These are phyloP conservation scores for Verasper variegatus DNA, from an alignment of 2,113 vertebrate genomes.

Conservation along the genomic window DNA sequence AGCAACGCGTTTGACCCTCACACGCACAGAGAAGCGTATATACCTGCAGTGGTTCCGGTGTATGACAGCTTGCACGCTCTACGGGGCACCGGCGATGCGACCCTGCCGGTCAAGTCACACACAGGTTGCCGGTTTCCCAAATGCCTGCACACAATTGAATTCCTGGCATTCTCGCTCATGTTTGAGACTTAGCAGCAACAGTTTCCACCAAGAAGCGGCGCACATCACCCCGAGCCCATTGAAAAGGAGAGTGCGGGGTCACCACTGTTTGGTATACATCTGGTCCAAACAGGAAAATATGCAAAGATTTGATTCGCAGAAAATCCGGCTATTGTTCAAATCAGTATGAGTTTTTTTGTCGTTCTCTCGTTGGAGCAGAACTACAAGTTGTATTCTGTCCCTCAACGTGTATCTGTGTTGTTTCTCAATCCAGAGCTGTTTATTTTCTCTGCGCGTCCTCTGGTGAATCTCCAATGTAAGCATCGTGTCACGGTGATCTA, in stretches of 20 bases:
- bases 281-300: slow-evolving; percentile 95
- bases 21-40: not conserved
- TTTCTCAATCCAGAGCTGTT: slow-evolving; percentile 52
- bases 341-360: slow-evolving; percentile 85
- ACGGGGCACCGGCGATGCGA: slow-evolving; percentile 61
- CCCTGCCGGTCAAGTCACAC: slow-evolving; percentile 75
- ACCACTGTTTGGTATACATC: slow-evolving; percentile 90
- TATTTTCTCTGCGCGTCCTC: slow-evolving; percentile 53
- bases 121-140: slow-evolving; percentile 77
- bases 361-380: slow-evolving; percentile 83
- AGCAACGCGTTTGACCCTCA: slow-evolving; percentile 62
- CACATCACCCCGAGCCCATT: slow-evolving; percentile 83
- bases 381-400: slow-evolving; percentile 48
- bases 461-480: slow-evolving; percentile 63
- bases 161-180: slow-evolving; percentile 84
- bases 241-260: slow-evolving; percentile 86
- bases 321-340: slow-evolving; percentile 92
- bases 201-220: slow-evolving; percentile 84
- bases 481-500: slow-evolving; percentile 64
- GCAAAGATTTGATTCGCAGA: slow-evolving; percentile 90
- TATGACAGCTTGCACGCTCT: slow-evolving; percentile 51
- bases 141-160: slow-evolving; percentile 79
- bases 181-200: slow-evolving; percentile 85
- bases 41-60: slow-evolving; percentile 57
- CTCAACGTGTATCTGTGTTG: slow-evolving; percentile 9